Evolutionary conservation across 2,888 invertebrate species (phyloP), one percentile per base, ranked within the genome.

Genomic region (Drosophila meridionalis): DNA sequence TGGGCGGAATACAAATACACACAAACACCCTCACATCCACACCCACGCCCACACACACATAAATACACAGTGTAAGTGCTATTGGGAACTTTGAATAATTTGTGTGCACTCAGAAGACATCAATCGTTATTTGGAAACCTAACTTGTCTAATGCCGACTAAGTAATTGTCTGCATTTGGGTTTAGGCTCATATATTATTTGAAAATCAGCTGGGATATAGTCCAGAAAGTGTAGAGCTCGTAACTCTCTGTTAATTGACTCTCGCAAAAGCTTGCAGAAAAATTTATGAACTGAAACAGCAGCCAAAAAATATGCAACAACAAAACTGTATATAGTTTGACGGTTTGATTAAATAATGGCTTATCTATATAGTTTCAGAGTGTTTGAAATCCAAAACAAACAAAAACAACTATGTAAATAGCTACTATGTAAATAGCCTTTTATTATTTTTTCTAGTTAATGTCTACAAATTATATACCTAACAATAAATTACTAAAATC

Each of bases 111-210:
- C 57, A 11, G 28, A 65, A 36, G 4, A 40, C 61, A 53, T 69
- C 57, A 63, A 47, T 66, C 66, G 76, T 72, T 66, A 61, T 68
- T 78, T 68, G 78, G 64, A 42, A 47, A 28, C 50, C 42, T 2
- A 74, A 67, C 50, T 70, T 62, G 61, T 38, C 61, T 65, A 66
- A 66, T 73, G 69, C 36, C 34, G 45, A 20, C 55, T 60, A 45
- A 64, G 52, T 56, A 47, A 71, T 56, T 47, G 45, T 42, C 52
- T 20, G 53, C 32, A 38, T 43, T 57, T 36, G 11, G 14, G 26
- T 38, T n/a, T 42, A 28, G 5, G 14, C 50, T 67, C 30, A 56
- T 56, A n/a, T 20, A 42, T 56, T 42, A 42, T 42, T 40, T 32
- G 7, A 32, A n/a, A 56, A 20, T 43, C 34, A 14, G 20, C 34